phyloP scores from a whole-genome alignment of 2,797 vertebrate genomes.

The Sarcoramphus papa region DNA sequence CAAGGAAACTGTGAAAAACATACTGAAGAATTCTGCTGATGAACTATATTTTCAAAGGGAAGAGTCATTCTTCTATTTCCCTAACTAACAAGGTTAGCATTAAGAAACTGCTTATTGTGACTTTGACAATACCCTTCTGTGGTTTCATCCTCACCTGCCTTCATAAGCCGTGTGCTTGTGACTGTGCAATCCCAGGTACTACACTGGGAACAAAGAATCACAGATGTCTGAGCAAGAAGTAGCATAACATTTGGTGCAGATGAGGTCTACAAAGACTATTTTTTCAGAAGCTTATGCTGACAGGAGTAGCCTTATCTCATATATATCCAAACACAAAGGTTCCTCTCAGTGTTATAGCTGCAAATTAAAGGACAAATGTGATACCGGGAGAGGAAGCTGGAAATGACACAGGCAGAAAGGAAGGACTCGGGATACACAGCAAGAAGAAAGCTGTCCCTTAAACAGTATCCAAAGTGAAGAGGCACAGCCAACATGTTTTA shows the following conservation, averaged over 20 bases:
- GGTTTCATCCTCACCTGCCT: conserved; percentile 43
- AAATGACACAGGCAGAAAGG: background rate
- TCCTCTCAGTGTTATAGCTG: background rate
- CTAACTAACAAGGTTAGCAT: conserved; percentile 25
- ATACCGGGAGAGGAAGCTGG: background rate
- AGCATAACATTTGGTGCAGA: conserved; percentile 17
- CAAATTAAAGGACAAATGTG: background rate
- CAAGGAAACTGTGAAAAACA: conserved; percentile 23
- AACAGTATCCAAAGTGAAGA: background rate
- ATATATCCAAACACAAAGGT: background rate
- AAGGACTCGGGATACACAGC: background rate
- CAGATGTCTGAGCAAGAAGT: background rate
- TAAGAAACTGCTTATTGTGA: conserved; percentile 40
- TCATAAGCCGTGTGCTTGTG: background rate
- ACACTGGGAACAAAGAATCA: conserved; percentile 31
- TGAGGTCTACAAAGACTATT: conserved; percentile 23
- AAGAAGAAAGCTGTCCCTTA: background rate
- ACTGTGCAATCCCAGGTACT: conserved; percentile 25
- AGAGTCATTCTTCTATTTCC: conserved; percentile 7
- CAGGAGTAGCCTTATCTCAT: background rate
- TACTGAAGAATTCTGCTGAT: conserved; percentile 59
- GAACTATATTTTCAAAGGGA: conserved; percentile 32
- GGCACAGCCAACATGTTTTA: background rate
- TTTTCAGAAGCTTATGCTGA: background rate
- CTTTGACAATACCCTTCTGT: background rate